Conservation (phyloP, 2,113 vertebrate genomes). For the Pogona vitticeps region DNA sequence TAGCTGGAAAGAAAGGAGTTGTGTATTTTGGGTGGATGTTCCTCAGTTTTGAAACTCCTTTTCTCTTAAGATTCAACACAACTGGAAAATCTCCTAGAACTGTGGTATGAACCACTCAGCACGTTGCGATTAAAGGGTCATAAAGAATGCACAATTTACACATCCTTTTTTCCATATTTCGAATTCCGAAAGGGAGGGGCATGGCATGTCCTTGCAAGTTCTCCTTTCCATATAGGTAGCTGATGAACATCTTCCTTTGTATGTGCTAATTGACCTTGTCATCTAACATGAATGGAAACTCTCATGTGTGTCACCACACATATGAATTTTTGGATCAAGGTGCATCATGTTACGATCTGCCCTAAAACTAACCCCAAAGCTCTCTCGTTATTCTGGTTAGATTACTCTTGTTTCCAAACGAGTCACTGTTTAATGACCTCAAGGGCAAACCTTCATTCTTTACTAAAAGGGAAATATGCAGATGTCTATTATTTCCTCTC, state of each 20-base stretch:
- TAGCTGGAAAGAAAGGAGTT: not conserved
- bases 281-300: not conserved
- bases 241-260: too few species aligned
- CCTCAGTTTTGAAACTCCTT: not conserved
- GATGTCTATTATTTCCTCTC: not conserved
- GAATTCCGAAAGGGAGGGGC: too few species aligned
- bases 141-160: not conserved
- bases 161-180: not conserved
- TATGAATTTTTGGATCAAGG: not conserved
- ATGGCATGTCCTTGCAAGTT: not conserved
- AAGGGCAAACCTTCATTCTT: not conserved
- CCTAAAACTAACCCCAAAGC: not conserved
- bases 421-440: not conserved
- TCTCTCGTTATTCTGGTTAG: not conserved
- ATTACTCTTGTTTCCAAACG: not conserved
- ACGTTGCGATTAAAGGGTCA: not conserved
- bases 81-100: not conserved
- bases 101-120: too few species aligned
- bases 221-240: not conserved
- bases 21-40: not conserved
- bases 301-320: not conserved
- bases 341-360: not conserved
- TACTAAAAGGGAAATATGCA: not conserved
- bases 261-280: not conserved
- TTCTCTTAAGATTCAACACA: not conserved